Evolutionary conservation across 2,113 vertebrate species (phyloP).

Genomic region (Deroptyus accipitrinus): DNA sequence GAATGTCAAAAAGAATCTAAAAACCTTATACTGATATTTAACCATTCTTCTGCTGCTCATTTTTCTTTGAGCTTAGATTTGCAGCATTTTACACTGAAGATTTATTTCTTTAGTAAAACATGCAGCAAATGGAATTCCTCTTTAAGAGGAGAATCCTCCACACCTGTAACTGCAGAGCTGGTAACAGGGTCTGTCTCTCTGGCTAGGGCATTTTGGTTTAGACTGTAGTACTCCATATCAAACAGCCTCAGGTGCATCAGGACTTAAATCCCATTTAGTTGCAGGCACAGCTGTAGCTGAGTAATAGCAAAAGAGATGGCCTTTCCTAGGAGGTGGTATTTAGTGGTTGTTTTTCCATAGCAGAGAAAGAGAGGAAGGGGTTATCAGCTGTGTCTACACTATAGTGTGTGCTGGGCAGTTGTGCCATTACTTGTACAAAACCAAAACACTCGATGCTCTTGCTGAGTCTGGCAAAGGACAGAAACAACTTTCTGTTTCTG

Average conservation of each 20-base stretch:
- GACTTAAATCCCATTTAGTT: neutral
- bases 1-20: neutral
- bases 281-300: neutral
- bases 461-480: neutral
- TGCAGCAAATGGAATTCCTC: neutral
- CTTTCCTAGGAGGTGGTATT: neutral
- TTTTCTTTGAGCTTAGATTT: neutral
- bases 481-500: neutral
- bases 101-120: neutral
- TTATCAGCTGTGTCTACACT: neutral
- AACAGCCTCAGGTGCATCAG: neutral
- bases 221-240: neutral
- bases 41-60: neutral
- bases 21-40: neutral
- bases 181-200: neutral
- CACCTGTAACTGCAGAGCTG: neutral
- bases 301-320: neutral
- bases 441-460: neutral
- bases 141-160: neutral
- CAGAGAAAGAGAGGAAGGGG: neutral
- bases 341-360: neutral
- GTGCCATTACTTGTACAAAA: neutral
- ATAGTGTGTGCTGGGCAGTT: fast-evolving
- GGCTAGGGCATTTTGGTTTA: neutral
- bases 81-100: neutral